Evolutionary conservation across 1,140 invertebrate genomes (phyloP).

Genomic region (Phthorimaea operculella): DNA sequence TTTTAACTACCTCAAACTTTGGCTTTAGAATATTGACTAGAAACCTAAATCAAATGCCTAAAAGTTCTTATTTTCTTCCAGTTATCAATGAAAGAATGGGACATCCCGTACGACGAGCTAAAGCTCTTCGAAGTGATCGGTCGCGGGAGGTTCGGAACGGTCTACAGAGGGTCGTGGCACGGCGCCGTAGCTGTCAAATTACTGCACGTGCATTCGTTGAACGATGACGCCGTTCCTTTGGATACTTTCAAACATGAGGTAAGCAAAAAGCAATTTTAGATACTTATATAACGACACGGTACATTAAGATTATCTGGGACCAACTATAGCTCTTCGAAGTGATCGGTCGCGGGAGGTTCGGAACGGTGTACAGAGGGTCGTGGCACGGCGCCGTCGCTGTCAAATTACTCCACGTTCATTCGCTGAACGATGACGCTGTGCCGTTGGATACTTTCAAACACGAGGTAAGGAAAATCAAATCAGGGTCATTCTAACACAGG

Average conservation of each 20-base stretch:
- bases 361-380: conserved; percentile 93
- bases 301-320: no score
- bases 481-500: no score
- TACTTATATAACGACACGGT: no score
- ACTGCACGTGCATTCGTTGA: conserved; percentile 90
- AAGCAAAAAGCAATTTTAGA: no score
- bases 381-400: conserved; percentile 99
- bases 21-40: no score
- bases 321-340: conserved; percentile 82
- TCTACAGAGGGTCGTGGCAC: conserved; percentile 97
- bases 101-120: conserved; percentile 96
- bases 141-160: conserved; percentile 92
- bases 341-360: conserved; percentile 93
- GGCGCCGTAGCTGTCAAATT: conserved; percentile 99
- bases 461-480: conserved; percentile 77
- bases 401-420: conserved; percentile 95
- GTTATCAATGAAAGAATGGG: conserved; percentile 96
- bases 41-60: no score
- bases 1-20: no score
- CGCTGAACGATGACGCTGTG: conserved; percentile 86
- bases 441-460: conserved; percentile 94
- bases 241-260: conserved; percentile 96
- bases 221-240: conserved; percentile 88
- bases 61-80: conserved; percentile 29
- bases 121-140: conserved; percentile 89